Conservation (phyloP, 2,113 vertebrate species). For the Laticauda colubrina region DNA sequence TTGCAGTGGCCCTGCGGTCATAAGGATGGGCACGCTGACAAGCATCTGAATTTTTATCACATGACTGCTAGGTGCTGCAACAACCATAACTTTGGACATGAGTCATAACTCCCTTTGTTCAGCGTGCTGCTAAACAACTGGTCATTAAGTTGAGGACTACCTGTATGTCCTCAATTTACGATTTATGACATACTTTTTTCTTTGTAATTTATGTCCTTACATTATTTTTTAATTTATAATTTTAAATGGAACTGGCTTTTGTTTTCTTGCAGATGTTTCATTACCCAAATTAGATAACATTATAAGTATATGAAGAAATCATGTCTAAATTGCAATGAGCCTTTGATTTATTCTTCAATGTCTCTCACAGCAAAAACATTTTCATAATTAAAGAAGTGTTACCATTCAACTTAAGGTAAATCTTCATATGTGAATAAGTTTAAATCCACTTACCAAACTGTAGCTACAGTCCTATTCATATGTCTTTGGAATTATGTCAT, state of each 20-base stretch:
- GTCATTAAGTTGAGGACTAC: background rate
- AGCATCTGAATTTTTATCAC: background rate
- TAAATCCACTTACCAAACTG: background rate
- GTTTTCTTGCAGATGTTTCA: background rate
- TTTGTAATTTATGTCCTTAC: background rate
- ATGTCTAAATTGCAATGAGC: background rate
- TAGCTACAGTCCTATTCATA: background rate
- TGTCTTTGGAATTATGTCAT: background rate
- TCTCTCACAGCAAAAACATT: background rate
- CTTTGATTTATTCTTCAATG: background rate
- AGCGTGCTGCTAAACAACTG: background rate
- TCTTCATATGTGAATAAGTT: constrained; percentile 11
- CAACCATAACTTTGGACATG: background rate
- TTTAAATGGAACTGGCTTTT: background rate
- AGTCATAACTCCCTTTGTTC: background rate
- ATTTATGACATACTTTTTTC: background rate
- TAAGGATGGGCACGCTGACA: background rate
- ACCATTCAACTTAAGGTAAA: background rate
- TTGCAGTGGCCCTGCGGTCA: background rate
- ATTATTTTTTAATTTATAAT: background rate
- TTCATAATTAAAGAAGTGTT: background rate
- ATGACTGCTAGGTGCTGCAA: background rate
- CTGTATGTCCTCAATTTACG: background rate
- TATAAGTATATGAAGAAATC: background rate
- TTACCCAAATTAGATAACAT: background rate